Conservation (phyloP, 2,113 vertebrate genomes). For the Eidolon helvum region DNA sequence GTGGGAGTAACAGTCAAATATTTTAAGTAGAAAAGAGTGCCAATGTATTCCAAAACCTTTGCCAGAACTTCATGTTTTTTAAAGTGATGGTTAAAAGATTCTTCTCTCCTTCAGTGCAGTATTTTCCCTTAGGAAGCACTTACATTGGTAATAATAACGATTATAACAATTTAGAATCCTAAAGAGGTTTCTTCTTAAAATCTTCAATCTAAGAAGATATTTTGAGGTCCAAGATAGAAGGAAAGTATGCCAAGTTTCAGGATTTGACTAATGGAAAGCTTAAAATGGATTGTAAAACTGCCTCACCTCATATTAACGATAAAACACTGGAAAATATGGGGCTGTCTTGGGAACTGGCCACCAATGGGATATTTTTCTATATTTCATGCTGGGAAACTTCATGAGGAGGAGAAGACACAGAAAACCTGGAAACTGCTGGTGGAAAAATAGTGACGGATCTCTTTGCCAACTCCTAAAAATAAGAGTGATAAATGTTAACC, state of each 20-base stretch:
- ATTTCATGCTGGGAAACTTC: slow-evolving; percentile 47
- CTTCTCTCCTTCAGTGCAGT: neutral
- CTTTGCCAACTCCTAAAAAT: slow-evolving; percentile 72
- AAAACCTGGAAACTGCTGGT: slow-evolving; percentile 42
- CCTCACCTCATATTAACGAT: neutral
- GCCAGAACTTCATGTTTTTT: neutral
- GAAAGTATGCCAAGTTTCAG: neutral
- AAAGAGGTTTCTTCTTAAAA: slow-evolving; percentile 9
- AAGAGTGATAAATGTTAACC: slow-evolving; percentile 43
- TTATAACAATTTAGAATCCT: neutral
- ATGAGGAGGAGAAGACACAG: slow-evolving; percentile 13
- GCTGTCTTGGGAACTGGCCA: neutral
- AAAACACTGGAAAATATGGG: neutral
- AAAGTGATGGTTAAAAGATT: neutral
- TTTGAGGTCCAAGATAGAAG: neutral
- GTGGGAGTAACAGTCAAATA: neutral
- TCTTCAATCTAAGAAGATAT: neutral
- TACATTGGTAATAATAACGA: neutral
- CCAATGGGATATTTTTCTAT: neutral
- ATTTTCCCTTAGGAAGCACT: neutral
- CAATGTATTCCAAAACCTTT: neutral
- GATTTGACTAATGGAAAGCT: neutral
- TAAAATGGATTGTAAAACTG: neutral
- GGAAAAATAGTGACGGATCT: slow-evolving; percentile 20
- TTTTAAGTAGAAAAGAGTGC: neutral